phyloP scores from a whole-genome alignment of 2,113 vertebrate species.

The Ochotona princeps region DNA sequence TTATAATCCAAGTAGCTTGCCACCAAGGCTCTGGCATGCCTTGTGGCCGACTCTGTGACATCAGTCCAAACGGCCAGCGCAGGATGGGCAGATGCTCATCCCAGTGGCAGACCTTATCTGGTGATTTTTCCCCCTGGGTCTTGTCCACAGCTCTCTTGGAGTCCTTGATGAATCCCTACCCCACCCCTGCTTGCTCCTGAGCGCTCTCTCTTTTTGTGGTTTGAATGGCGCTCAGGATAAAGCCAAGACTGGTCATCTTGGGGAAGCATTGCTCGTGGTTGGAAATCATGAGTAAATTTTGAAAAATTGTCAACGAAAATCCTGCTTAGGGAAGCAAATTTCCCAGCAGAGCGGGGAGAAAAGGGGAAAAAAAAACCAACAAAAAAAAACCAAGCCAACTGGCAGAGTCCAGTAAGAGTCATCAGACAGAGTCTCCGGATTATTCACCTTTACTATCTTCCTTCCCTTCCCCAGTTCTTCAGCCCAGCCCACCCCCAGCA shows the following conservation, averaged over 20 bases:
- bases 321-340: slow-evolving; percentile 79
- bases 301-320: slow-evolving; percentile 79
- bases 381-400: slow-evolving; percentile 47
- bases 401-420: slow-evolving; percentile 60
- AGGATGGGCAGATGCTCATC: background rate
- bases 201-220: slow-evolving; percentile 52
- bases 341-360: slow-evolving; percentile 29
- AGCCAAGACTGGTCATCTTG: slow-evolving; percentile 73
- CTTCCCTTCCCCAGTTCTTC: background rate
- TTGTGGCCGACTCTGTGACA: background rate
- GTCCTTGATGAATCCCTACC: background rate
- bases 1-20: background rate
- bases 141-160: background rate
- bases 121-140: background rate
- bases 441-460: slow-evolving; percentile 60
- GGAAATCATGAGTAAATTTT: slow-evolving; percentile 80
- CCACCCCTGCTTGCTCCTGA: background rate
- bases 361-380: background rate
- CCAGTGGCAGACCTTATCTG: background rate
- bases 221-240: slow-evolving; percentile 51
- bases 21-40: background rate
- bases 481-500: background rate
- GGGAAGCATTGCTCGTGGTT: slow-evolving; percentile 73
- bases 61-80: background rate
- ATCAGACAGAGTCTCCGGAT: slow-evolving; percentile 68